Evolutionary conservation across 2,888 invertebrate genomes (phyloP).

Genomic region (Caenorhabditis sp.): DNA sequence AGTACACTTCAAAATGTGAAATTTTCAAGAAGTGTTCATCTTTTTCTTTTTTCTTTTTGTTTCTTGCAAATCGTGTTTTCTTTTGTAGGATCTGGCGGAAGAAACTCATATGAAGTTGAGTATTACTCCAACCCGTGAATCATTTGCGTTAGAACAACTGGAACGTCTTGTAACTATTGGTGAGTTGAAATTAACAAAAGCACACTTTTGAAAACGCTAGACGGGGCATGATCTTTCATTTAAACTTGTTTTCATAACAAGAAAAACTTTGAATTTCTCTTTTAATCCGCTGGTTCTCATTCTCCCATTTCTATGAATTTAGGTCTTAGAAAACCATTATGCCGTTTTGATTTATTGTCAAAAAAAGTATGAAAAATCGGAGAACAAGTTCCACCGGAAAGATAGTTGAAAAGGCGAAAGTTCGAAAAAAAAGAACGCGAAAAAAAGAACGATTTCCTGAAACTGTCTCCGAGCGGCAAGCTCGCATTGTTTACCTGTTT

Average conservation of each 20-base stretch:
- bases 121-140: slow-evolving; percentile 42
- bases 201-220: too few relatives aligned
- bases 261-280: too few relatives aligned
- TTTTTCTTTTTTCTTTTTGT: not conserved
- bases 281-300: too few relatives aligned
- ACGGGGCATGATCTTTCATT: too few relatives aligned
- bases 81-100: slow-evolving; percentile 34
- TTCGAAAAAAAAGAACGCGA: not conserved
- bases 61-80: not conserved
- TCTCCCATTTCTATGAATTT: too few relatives aligned
- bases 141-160: slow-evolving; percentile 38
- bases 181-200: too few relatives aligned
- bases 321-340: too few relatives aligned
- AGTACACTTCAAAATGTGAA: not conserved
- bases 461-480: not conserved
- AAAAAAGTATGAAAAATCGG: too few relatives aligned
- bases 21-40: not conserved
- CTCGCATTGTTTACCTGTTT: not conserved
- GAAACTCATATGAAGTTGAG: slow-evolving; percentile 46
- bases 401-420: not conserved
- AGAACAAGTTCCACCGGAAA: not conserved
- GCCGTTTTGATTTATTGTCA: too few relatives aligned
- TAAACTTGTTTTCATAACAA: too few relatives aligned
- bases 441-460: not conserved
- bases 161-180: slow-evolving; percentile 49